phyloP scores from a whole-genome alignment of 2,797 vertebrate genomes.

The Melanotaenia boesemani region DNA sequence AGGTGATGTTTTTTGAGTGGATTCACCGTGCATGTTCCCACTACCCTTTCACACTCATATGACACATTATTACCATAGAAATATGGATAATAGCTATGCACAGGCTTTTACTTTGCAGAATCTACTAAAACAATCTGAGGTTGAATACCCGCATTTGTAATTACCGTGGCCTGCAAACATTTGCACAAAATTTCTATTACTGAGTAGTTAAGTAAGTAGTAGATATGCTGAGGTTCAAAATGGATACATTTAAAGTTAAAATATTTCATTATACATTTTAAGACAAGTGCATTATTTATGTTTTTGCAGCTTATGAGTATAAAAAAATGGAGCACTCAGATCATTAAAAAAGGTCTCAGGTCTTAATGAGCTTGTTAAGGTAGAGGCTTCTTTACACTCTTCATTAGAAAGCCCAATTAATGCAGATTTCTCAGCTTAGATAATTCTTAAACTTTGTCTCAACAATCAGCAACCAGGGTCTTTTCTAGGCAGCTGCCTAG shows the following conservation, averaged over 20 bases:
- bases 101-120: neutral
- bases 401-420: constrained; percentile 16
- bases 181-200: neutral
- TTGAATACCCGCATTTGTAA: neutral
- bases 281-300: neutral
- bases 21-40: neutral
- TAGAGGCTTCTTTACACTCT: constrained; percentile 1
- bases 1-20: neutral
- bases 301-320: neutral
- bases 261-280: neutral
- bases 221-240: neutral
- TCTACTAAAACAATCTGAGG: neutral
- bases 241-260: neutral
- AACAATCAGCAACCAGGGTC: constrained; percentile 11
- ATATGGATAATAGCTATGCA: neutral
- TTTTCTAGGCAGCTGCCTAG: constrained; percentile 7
- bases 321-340: neutral
- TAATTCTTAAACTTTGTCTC: constrained; percentile 6
- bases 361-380: constrained; percentile 12
- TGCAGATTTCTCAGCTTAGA: constrained; percentile 1
- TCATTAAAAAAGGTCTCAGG: constrained; percentile 3
- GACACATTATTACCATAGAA: constrained; percentile 7
- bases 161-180: neutral
- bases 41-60: neutral
- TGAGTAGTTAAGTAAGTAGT: neutral